phyloP scores from a whole-genome alignment of 2,113 vertebrate genomes.

The Psilopsiagon aymara region DNA sequence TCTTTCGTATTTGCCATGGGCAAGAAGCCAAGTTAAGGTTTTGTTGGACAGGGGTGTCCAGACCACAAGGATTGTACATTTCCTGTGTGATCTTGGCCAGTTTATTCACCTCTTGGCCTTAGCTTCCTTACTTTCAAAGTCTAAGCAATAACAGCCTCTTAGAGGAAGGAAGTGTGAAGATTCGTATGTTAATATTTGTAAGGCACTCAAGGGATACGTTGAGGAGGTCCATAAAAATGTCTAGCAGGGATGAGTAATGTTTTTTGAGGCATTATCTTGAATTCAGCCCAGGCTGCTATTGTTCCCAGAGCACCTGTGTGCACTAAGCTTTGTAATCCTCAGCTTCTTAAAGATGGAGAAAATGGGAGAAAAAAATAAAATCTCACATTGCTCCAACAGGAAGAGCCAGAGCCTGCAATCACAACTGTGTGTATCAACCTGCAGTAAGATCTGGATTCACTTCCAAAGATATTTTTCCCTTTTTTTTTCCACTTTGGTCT shows the following conservation, averaged over 20 bases:
- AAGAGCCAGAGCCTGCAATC: neutral
- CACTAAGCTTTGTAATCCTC: neutral
- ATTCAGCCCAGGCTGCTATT: neutral
- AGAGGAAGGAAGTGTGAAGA: conserved; percentile 36
- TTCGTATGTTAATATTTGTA: neutral
- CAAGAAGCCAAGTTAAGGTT: neutral
- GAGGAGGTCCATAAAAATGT: conserved; percentile 36
- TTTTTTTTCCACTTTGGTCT: neutral
- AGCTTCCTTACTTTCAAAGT: conserved; percentile 27
- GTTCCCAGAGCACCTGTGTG: conserved; percentile 27
- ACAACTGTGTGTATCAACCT: neutral
- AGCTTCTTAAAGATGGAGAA: neutral
- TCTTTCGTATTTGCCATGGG: fast-evolving
- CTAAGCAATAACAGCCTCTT: conserved; percentile 10
- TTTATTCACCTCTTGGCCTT: neutral
- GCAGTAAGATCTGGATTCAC: neutral
- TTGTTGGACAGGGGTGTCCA: neutral
- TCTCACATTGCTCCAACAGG: neutral
- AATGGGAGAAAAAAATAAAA: neutral
- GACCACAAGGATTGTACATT: conserved; percentile 24
- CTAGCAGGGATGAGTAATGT: neutral
- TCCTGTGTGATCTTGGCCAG: neutral
- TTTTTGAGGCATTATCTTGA: conserved; percentile 10
- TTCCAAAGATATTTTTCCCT: neutral
- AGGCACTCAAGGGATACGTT: neutral